Evolutionary conservation across 2,113 vertebrate genomes (phyloP), one percentile per base, ranked within the genome.

Genomic region (Bucco capensis): DNA sequence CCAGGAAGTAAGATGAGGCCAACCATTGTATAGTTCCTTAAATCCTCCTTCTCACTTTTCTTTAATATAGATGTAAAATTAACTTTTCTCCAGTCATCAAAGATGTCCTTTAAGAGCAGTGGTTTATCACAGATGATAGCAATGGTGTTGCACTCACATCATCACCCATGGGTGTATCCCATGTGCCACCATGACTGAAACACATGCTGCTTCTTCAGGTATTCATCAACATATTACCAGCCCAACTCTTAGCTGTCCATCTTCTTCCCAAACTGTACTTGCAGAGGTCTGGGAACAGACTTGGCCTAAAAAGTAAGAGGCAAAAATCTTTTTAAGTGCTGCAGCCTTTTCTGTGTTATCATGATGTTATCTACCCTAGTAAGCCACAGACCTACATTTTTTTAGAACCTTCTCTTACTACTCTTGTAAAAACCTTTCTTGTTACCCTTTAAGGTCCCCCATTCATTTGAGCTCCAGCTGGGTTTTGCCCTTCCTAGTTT

Each of bases 1-100:
- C 89, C 84, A 74, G 87, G 84, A 73, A 92, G 81, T 78, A 89
- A 91, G 84, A 82, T 95, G 90, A 95, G 75, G 57, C 35, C 51
- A 78, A 31, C 51, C 30, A 23, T 46, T 47, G 8, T 66, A 57
- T 28, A 28, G 38, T 74, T 92, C 56, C 37, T 40, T 67, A 49
- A 50, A 69, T 61, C 49, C 4, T 61, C 5, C 46, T 85, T 31
- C 54, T 65, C 31, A 10, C 28, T 86, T 58, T 70, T 66, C n/a
- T 71, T 74, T 38, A 66, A 31, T 70, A 33, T 47, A 9, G 30
- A 7, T 60, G 35, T 69, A 50, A 86, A 80, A 78, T 67, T 82
- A 62, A 74, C 16, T 16, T 83, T 70, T 70, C 40, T 73, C 19
- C 22, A 72, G 54, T 47, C 65, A 42, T 51, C 44, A 54, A 27